phyloP scores from a whole-genome alignment of 1,140 invertebrate genomes.

The Coptotermes formosanus region DNA sequence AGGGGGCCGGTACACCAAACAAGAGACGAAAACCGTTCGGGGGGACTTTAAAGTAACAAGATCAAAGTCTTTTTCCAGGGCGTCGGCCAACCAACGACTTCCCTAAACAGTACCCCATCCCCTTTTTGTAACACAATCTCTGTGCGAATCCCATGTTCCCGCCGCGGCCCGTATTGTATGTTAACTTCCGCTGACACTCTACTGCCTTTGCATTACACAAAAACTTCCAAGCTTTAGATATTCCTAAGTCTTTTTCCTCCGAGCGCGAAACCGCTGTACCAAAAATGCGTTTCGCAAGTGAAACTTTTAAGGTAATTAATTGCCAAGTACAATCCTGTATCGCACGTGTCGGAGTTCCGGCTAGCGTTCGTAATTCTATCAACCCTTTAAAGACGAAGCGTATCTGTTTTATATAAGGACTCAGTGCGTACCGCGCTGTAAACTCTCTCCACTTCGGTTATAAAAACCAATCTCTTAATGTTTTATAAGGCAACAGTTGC shows the following conservation, averaged over 20 bases:
- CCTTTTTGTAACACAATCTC: not conserved
- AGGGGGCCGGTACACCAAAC: not conserved
- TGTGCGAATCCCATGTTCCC: not conserved
- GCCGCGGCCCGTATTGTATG: not conserved
- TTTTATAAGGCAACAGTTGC: too few relatives aligned
- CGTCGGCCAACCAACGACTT: not conserved
- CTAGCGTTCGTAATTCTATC: not conserved
- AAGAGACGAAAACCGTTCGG: constrained; percentile 10
- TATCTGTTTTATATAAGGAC: too few relatives aligned
- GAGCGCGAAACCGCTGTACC: not conserved
- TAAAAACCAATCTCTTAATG: too few relatives aligned
- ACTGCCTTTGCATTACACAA: not conserved
- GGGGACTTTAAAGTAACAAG: constrained; percentile 16
- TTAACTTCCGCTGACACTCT: not conserved
- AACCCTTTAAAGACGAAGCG: too few relatives aligned
- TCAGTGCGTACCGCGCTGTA: too few relatives aligned
- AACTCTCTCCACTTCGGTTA: too few relatives aligned
- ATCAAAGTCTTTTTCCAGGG: constrained; percentile 16
- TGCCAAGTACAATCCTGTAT: not conserved
- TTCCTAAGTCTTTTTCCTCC: not conserved
- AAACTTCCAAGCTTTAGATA: not conserved
- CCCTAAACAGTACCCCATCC: not conserved
- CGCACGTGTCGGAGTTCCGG: not conserved
- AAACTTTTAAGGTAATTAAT: not conserved
- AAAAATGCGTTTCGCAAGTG: not conserved